These are phyloP conservation scores for Drosophila hydei DNA, from an alignment of 1,140 invertebrate genomes.

Conservation along the genomic window DNA sequence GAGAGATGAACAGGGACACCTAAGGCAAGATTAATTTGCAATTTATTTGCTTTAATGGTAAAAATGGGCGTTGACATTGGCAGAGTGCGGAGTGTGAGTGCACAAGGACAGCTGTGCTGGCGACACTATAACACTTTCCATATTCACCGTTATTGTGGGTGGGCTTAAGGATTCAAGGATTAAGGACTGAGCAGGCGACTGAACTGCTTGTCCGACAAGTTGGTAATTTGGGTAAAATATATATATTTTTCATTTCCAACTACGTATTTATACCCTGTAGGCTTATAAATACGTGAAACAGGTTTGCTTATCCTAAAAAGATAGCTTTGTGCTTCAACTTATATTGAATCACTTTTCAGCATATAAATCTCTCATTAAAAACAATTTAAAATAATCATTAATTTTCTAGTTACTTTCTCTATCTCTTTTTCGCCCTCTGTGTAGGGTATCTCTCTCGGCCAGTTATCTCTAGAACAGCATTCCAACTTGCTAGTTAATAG, in stretches of 20 bases:
- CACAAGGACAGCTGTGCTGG: conserved; percentile 19
- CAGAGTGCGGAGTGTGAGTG: background rate
- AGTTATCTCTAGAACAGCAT: background rate
- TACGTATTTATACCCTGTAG: conserved; percentile 20
- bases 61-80: conserved; percentile 23
- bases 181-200: conserved; percentile 1
- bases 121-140: conserved; percentile 58
- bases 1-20: conserved; percentile 41
- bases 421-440: too few relatives aligned
- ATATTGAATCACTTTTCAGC: too few relatives aligned
- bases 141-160: conserved; percentile 6
- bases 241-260: conserved; percentile 63
- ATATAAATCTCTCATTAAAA: too few relatives aligned
- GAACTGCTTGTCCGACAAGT: conserved; percentile 38
- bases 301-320: background rate
- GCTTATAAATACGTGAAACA: background rate
- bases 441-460: background rate
- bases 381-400: too few relatives aligned
- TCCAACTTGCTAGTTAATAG: background rate
- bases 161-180: conserved; percentile 9
- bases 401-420: too few relatives aligned
- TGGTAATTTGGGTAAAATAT: conserved; percentile 54
- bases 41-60: conserved; percentile 77
- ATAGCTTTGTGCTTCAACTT: too few relatives aligned
- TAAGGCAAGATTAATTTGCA: conserved; percentile 79